phyloP scores from a whole-genome alignment of 2,113 vertebrate genomes.

The Oncorhynchus kisutch region DNA sequence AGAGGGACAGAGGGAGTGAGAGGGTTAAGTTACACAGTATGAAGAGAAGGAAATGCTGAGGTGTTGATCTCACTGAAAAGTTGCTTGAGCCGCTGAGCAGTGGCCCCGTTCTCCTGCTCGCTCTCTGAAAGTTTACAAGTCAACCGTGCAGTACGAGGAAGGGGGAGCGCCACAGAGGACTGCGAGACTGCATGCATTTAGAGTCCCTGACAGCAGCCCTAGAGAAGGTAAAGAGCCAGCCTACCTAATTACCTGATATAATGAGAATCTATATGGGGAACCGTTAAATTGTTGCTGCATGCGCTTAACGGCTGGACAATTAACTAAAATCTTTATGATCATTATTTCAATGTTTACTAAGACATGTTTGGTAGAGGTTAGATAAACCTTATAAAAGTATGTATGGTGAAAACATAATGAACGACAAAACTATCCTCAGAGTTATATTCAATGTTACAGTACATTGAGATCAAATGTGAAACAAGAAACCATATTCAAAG shows the following conservation, averaged over 20 bases:
- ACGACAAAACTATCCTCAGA: too few relatives aligned
- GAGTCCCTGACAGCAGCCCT: background rate
- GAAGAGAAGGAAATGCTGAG: slow-evolving; percentile 10
- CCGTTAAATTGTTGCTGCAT: background rate
- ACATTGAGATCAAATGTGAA: background rate
- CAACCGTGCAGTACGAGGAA: background rate
- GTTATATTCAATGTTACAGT: too few relatives aligned
- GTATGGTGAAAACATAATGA: background rate
- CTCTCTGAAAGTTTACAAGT: slow-evolving; percentile 17
- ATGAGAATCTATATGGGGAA: background rate
- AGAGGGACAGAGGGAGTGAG: slow-evolving; percentile 4
- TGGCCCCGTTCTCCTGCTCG: background rate
- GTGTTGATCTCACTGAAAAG: slow-evolving; percentile 30
- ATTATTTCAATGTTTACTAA: background rate
- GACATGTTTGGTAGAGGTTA: background rate
- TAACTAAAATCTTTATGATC: background rate
- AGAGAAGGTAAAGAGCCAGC: slow-evolving; percentile 11
- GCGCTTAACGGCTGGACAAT: background rate
- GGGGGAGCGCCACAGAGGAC: background rate
- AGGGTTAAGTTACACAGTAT: slow-evolving; percentile 17
- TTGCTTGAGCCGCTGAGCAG: slow-evolving; percentile 6
- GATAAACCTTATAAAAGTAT: background rate
- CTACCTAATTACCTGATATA: background rate
- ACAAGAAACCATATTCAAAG: too few relatives aligned
- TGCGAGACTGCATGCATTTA: background rate